These are phyloP conservation scores for Conomelus anceps DNA, from an alignment of 2,888 invertebrate species.

Conservation along the genomic window DNA sequence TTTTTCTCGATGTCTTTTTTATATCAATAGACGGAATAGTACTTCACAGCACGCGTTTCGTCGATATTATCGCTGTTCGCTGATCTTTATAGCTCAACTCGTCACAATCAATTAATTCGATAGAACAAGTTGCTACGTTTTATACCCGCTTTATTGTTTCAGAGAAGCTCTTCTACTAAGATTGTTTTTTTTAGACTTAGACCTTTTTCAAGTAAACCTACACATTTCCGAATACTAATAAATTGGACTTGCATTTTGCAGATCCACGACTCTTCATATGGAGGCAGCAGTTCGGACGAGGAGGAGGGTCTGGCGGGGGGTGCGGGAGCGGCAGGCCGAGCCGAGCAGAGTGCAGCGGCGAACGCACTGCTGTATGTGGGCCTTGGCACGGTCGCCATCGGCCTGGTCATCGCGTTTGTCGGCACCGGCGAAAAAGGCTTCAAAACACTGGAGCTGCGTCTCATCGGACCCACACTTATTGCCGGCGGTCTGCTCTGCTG, in stretches of 20 bases:
- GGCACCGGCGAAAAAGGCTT: slow-evolving; percentile 85
- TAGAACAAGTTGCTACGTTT: no score
- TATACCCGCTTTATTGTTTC: no score
- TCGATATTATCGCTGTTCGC: no score
- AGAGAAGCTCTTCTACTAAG: no score
- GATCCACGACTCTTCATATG: slow-evolving; percentile 80
- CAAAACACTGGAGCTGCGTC: slow-evolving; percentile 75
- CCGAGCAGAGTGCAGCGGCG: slow-evolving; percentile 70
- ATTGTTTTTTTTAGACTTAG: no score
- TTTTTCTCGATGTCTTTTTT: no score
- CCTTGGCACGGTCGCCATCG: slow-evolving; percentile 72
- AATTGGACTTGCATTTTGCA: slow-evolving; percentile 39
- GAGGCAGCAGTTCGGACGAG: slow-evolving; percentile 58
- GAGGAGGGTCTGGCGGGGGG: slow-evolving; percentile 71
- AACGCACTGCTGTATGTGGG: slow-evolving; percentile 80
- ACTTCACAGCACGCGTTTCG: no score
- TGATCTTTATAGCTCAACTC: no score
- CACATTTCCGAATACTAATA: neutral
- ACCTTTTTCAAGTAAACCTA: no score
- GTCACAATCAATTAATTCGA: no score
- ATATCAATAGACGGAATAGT: no score
- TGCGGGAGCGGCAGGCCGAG: slow-evolving; percentile 75
- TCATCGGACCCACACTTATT: slow-evolving; percentile 78
- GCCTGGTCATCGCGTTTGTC: slow-evolving; percentile 81
- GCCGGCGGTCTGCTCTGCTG: slow-evolving; percentile 75